phyloP scores from a whole-genome alignment of 2,797 vertebrate species.

The Melanotaenia nigrans region DNA sequence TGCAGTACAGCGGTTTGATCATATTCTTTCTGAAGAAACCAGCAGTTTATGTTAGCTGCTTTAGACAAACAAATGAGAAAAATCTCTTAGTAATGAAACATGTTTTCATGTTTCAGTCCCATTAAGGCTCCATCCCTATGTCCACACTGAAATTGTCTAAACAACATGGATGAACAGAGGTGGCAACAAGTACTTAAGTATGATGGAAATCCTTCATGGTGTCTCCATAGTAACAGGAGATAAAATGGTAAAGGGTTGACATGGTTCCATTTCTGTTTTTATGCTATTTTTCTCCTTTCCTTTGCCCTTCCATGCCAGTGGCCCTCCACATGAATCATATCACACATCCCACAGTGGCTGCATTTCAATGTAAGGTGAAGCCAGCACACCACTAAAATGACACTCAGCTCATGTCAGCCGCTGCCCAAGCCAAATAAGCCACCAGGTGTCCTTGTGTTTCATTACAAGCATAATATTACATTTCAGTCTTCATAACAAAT shows the following conservation, averaged over 20 bases:
- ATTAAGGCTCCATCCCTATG: constrained; percentile 1
- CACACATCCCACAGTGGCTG: constrained; percentile 25
- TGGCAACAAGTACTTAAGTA: constrained; percentile 2
- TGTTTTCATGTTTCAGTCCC: constrained; percentile 8
- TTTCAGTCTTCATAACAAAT: background rate
- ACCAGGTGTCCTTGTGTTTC: constrained; percentile 22
- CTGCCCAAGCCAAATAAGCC: constrained; percentile 7
- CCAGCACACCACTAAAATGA: constrained; percentile 14
- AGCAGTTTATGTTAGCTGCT: no score
- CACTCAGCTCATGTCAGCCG: constrained; percentile 6
- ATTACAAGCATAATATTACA: background rate
- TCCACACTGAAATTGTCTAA: constrained; percentile 5
- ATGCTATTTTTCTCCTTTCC: constrained; percentile 19
- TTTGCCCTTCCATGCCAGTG: constrained; percentile 5
- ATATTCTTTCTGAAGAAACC: no score
- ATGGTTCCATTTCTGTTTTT: constrained; percentile 33
- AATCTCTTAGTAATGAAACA: background rate
- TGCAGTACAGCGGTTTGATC: no score
- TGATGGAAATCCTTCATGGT: background rate
- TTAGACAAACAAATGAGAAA: no score
- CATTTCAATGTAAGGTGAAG: constrained; percentile 10
- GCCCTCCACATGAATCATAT: constrained; percentile 20
- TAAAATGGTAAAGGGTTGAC: constrained; percentile 7
- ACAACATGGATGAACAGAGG: constrained; percentile 10
- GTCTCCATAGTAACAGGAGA: constrained; percentile 40